Conservation (phyloP, 2,797 vertebrate genomes). For the Bucorvus abyssinicus region DNA sequence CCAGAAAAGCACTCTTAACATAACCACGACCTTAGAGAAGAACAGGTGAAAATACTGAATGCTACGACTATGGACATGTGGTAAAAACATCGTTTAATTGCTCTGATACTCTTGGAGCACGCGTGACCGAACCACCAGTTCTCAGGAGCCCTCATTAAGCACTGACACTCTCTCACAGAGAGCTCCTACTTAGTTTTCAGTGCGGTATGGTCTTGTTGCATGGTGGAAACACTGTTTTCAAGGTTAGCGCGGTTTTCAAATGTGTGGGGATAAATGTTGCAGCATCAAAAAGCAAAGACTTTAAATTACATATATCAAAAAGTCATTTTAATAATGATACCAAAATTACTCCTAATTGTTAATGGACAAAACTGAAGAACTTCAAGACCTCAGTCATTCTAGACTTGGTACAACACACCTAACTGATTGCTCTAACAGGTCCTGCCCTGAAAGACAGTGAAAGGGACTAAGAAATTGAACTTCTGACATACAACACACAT, state of each 20-base stretch:
- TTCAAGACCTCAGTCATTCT: background rate
- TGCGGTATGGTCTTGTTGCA: background rate
- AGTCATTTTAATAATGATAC: background rate
- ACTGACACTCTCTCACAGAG: fast-evolving
- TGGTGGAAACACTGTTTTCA: background rate
- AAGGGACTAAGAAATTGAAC: background rate
- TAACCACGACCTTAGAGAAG: background rate
- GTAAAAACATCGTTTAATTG: background rate
- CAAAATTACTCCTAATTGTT: background rate
- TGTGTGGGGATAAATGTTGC: background rate
- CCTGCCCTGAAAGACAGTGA: background rate
- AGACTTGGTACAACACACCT: background rate
- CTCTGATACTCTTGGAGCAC: background rate
- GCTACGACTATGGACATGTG: background rate
- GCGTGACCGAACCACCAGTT: background rate
- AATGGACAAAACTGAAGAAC: background rate
- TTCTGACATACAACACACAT: background rate
- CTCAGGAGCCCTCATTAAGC: background rate
- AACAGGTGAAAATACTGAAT: background rate
- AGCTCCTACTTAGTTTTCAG: background rate
- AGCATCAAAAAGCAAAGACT: background rate
- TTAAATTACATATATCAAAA: background rate
- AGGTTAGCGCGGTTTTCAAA: background rate
- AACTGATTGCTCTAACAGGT: background rate
- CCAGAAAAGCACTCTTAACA: background rate